A percentile compares a stretch with the other conserved stretches of the same genome.
Evolutionary conservation across 2,797 vertebrate species (phyloP).

Genomic region (Ptychobarbus kaznakovi): DNA sequence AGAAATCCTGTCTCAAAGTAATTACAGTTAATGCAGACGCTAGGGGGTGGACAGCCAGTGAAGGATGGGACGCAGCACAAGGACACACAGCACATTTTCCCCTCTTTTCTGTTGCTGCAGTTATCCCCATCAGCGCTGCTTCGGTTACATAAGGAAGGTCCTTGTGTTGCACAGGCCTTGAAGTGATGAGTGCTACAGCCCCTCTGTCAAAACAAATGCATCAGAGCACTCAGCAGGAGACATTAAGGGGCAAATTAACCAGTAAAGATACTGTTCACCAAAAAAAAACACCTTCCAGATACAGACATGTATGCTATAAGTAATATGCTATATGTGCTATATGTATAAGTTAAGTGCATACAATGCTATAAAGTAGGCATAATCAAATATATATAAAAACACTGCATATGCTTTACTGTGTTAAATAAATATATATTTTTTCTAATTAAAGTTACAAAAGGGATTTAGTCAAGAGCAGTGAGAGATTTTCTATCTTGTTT

Average conservation of each 20-base stretch:
- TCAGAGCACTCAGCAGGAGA: neutral
- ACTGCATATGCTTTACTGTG: too few relatives aligned
- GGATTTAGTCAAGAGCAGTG: too few relatives aligned
- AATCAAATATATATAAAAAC: too few relatives aligned
- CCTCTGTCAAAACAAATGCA: slow-evolving; percentile 65
- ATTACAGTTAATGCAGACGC: slow-evolving; percentile 12
- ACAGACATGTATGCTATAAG: neutral
- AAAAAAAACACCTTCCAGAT: too few relatives aligned
- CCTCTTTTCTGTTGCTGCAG: slow-evolving; percentile 34
- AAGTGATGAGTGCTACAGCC: slow-evolving; percentile 67
- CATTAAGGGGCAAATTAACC: neutral
- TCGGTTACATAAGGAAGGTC: slow-evolving; percentile 76
- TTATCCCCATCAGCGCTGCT: slow-evolving; percentile 64
- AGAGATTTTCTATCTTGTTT: too few relatives aligned
- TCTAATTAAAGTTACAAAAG: too few relatives aligned
- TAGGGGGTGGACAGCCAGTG: slow-evolving; percentile 19
- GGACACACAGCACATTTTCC: slow-evolving; percentile 22
- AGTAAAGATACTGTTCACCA: neutral
- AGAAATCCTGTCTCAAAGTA: slow-evolving; percentile 5
- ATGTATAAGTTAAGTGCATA: too few relatives aligned
- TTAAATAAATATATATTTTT: too few relatives aligned
- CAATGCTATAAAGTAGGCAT: too few relatives aligned
- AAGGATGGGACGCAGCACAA: slow-evolving; percentile 24
- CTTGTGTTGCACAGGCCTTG: slow-evolving; percentile 68
- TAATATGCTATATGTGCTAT: too few relatives aligned